A percentile compares a stretch with the other conserved stretches of the same genome.
Evolutionary conservation across 1,140 invertebrate genomes (phyloP).

Genomic region (Kradibia gibbosae): DNA sequence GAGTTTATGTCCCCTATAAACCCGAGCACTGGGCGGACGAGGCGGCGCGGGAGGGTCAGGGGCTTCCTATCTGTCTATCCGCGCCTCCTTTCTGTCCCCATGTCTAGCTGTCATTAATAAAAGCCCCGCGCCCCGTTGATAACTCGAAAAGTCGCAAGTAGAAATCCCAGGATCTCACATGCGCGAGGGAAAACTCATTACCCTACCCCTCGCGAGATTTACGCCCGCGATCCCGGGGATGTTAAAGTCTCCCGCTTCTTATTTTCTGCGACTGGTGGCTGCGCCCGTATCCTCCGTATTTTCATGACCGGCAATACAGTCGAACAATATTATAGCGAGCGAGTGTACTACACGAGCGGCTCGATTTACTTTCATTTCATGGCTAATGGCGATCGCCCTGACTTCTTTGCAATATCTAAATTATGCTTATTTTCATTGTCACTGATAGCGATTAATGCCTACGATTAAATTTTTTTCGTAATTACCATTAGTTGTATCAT

Average conservation of each 20-base stretch:
- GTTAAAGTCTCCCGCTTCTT: conserved; percentile 52
- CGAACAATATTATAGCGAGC: conserved; percentile 10
- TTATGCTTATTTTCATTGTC: neutral
- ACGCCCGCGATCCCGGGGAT: conserved; percentile 57
- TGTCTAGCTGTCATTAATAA: conserved; percentile 73
- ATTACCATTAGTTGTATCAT: too few relatives aligned
- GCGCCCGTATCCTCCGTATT: neutral
- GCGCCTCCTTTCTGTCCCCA: conserved; percentile 18
- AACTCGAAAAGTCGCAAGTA: conserved; percentile 72
- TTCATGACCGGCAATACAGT: neutral
- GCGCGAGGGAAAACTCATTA: conserved; percentile 56
- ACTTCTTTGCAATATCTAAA: neutral
- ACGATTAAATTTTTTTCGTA: too few relatives aligned
- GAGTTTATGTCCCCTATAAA: conserved; percentile 74
- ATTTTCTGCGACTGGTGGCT: conserved; percentile 43
- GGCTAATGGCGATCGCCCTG: neutral
- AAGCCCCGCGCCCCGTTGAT: conserved; percentile 65
- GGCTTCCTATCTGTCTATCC: neutral
- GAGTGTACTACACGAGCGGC: neutral
- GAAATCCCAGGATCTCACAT: conserved; percentile 57
- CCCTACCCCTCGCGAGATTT: conserved; percentile 53
- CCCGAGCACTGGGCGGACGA: conserved; percentile 48
- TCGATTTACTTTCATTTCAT: neutral
- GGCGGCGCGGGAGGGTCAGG: neutral
- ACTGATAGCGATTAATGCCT: too few relatives aligned